Evolutionary conservation across 2,888 invertebrate genomes (phyloP), one percentile per base, ranked within the genome.

Genomic region (Ennomos quercinarius): DNA sequence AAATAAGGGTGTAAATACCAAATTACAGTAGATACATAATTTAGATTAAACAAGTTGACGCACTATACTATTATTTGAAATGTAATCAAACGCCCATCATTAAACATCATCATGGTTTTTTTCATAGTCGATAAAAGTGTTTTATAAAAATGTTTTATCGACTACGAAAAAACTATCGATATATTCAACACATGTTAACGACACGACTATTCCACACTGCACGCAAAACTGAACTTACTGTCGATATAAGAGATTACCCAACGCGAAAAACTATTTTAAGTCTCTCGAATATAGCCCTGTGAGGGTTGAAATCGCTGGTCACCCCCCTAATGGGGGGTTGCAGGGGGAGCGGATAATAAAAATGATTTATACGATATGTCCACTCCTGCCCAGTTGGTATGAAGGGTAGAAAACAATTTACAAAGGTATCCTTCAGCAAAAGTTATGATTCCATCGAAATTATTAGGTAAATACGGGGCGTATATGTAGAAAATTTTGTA

Each of bases 331-430:
- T 0, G 17, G 66, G n/a, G 81, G 72, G 76, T 64, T 61, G 63
- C 69, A 73, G 80, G 77, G 79, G 74, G 72, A 72, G 69, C 68
- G 76, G 76, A 84, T 84, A 85, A 86, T 88, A 91, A 90, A 90
- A 89, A 89, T 91, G 90, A 92, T 92, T 91, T 91, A 92, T 90
- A 77, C 77, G 79, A 81, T 79, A 87, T 87, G 89, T 87, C 90
- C 89, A 86, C 81, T 68, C 51, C 63, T 74, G 73, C 72, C 78
- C 76, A 82, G 81, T 84, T 81, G 84, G 78, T 84, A 83, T 76
- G 78, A 77, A 83, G 89, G 90, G 89, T 84, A 77, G 81, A 84
- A 90, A 91, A 91, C 88, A 89, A 91, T 90, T 91, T 89, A 83
- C 83, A 80, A 61, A 81, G 77, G 60, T 61, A 61, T 56, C 47